phyloP scores from a whole-genome alignment of 2,113 vertebrate genomes.

The rabbit (Oryctolagus cuniculus) region mOryCun1.1 NC_091434.1:184465001-184465500 shows the following conservation, averaged over 20 bases:
- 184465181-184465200: conserved; percentile 78
- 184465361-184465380: conserved; percentile 94
- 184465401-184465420: conserved; percentile 96
- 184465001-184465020: not conserved
- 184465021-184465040: not conserved
- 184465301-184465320: conserved; percentile 88
- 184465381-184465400: conserved; percentile 95
- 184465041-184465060: conserved; percentile 69
- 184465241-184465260: not conserved
- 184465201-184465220: conserved; percentile 83
- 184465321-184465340: conserved; percentile 90
- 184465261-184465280: conserved; percentile 67
- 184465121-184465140: conserved; percentile 75
- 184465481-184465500: conserved; percentile 88
- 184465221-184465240: conserved; percentile 66
- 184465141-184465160: conserved; percentile 66
- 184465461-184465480: conserved; percentile 87
- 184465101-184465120: conserved; percentile 64
- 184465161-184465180: conserved; percentile 80
- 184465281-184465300: conserved; percentile 85
- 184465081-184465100: conserved; percentile 63
- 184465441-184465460: conserved; percentile 90
- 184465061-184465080: conserved; percentile 67
- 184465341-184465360: conserved; percentile 93
- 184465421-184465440: conserved; percentile 92